A percentile compares a stretch with the other conserved stretches of the same genome.
phyloP scores from a whole-genome alignment of 2,113 vertebrate species.

The Catharus fuscescens region DNA sequence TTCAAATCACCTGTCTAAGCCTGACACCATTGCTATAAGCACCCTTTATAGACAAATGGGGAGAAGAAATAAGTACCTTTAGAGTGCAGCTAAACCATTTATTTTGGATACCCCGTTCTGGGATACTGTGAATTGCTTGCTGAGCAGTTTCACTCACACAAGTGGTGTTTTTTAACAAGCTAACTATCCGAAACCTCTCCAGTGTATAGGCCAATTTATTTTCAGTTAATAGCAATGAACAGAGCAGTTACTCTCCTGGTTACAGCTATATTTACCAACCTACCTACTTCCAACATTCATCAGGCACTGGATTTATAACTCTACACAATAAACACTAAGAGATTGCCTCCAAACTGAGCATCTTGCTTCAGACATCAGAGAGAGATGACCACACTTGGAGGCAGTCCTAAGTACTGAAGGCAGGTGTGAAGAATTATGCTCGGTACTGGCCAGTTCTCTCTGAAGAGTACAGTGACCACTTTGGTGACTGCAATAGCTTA shows the following conservation, averaged over 20 bases:
- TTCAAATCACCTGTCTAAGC: neutral
- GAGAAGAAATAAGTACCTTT: neutral
- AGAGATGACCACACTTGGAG: neutral
- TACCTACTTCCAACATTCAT: neutral
- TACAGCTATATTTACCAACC: neutral
- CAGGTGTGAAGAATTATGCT: neutral
- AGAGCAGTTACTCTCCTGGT: neutral
- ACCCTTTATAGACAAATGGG: neutral
- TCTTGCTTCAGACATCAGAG: neutral
- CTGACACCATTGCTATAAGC: neutral
- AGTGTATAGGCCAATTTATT: neutral
- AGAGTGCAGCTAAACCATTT: neutral
- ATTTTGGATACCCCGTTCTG: neutral
- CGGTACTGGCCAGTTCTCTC: neutral
- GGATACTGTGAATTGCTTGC: neutral
- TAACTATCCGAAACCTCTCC: accelerated
- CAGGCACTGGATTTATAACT: neutral
- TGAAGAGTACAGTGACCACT: neutral
- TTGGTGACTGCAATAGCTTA: neutral
- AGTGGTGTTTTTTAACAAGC: neutral
- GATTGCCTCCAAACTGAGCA: neutral
- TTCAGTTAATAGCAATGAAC: neutral
- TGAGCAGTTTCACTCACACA: neutral
- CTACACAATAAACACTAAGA: neutral
- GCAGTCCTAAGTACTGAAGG: neutral